A percentile compares a stretch with the other conserved stretches of the same genome.
Evolutionary conservation across 2,113 vertebrate species (phyloP).

Genomic region (Corydoras sp.): DNA sequence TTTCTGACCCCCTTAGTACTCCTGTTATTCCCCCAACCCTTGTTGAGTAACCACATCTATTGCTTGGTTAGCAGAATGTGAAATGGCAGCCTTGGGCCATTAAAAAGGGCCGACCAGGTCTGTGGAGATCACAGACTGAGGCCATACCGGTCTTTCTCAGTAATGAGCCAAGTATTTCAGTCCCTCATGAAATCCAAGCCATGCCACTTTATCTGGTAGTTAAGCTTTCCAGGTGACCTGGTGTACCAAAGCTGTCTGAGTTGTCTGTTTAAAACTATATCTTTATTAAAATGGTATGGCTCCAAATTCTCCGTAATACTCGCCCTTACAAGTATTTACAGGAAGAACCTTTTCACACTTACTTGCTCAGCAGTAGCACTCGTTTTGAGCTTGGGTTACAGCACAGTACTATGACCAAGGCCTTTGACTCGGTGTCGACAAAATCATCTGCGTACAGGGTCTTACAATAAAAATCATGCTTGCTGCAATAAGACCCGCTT

Average conservation of each 20-base stretch:
- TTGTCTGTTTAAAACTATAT: slow-evolving; percentile 14
- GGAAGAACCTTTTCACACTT: slow-evolving; percentile 38
- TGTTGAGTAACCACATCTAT: slow-evolving; percentile 64
- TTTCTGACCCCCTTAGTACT: slow-evolving; percentile 53
- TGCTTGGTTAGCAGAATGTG: slow-evolving; percentile 42
- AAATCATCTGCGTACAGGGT: slow-evolving; percentile 59
- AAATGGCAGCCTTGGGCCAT: slow-evolving; percentile 46
- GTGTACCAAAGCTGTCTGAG: background rate
- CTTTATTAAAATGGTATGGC: background rate
- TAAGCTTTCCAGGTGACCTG: slow-evolving; percentile 13
- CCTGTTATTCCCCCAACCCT: slow-evolving; percentile 44
- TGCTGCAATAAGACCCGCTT: slow-evolving; percentile 61
- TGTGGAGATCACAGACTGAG: slow-evolving; percentile 26
- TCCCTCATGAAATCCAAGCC: slow-evolving; percentile 37
- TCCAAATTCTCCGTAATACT: too few relatives aligned
- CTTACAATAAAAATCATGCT: slow-evolving; percentile 60
- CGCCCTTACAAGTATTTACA: too few relatives aligned
- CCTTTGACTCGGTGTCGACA: slow-evolving; percentile 61
- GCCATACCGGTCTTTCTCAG: slow-evolving; percentile 27
- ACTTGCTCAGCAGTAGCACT: slow-evolving; percentile 37
- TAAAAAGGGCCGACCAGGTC: slow-evolving; percentile 43
- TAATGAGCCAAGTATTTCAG: slow-evolving; percentile 45
- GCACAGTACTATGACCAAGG: slow-evolving; percentile 53
- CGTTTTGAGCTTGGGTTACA: slow-evolving; percentile 52
- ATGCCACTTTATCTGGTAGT: slow-evolving; percentile 26